These are phyloP conservation scores for Catamblyrhynchus diadema DNA, from an alignment of 2,797 vertebrate genomes.

Conservation along the genomic window DNA sequence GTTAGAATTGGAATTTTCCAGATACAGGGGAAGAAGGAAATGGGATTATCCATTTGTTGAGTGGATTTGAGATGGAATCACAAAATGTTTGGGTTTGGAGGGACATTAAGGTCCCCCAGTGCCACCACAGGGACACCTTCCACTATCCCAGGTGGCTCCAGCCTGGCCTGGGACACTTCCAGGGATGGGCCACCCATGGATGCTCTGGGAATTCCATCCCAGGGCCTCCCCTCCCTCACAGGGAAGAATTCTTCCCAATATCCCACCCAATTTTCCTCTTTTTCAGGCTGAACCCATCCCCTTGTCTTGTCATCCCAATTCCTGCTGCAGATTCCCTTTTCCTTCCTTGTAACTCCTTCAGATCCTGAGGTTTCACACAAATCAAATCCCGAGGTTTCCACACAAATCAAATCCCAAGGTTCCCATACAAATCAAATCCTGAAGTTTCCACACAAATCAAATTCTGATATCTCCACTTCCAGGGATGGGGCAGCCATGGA, in stretches of 20 bases:
- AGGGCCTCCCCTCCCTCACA: background rate
- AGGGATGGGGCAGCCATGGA: background rate
- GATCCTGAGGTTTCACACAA: fast-evolving
- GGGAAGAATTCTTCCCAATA: background rate
- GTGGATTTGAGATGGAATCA: background rate
- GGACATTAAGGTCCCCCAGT: background rate
- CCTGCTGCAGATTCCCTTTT: background rate
- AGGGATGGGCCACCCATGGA: background rate
- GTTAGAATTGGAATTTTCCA: background rate
- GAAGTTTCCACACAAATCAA: no score
- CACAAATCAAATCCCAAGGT: fast-evolving
- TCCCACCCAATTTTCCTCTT: fast-evolving
- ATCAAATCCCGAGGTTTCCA: no score
- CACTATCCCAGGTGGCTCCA: fast-evolving
- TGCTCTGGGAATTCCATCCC: background rate
- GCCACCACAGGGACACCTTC: background rate
- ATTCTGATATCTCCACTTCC: background rate
- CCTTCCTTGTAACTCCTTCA: background rate
- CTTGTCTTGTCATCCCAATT: background rate
- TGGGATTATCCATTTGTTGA: background rate
- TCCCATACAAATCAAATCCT: no score
- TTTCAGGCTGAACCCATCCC: background rate
- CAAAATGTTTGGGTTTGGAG: background rate
- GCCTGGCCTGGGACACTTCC: background rate
- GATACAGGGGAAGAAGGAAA: background rate